These are phyloP conservation scores for Lophotis ruficrista DNA, from an alignment of 2,113 vertebrate species.

Conservation along the genomic window DNA sequence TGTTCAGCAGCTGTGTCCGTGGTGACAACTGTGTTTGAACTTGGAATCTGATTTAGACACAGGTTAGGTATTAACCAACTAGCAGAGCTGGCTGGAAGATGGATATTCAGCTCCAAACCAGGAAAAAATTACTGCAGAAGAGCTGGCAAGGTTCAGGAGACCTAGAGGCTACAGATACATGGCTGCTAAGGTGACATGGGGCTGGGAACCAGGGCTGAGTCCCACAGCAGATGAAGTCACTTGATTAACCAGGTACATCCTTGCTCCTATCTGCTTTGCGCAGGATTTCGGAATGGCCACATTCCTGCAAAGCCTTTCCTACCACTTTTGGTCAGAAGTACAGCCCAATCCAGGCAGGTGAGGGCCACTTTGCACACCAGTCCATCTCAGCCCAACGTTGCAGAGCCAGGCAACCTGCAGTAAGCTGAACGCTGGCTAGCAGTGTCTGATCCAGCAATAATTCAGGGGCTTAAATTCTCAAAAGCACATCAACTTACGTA, in stretches of 20 bases:
- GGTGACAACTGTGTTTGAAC: neutral
- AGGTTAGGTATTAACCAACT: neutral
- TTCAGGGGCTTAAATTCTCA: neutral
- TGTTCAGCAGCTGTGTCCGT: neutral
- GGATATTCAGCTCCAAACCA: neutral
- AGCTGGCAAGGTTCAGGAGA: neutral
- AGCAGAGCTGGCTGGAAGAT: neutral
- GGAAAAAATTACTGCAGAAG: neutral
- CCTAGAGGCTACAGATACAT: fast-evolving
- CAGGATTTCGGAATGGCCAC: neutral
- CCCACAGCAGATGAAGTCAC: neutral
- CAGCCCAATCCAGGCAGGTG: neutral
- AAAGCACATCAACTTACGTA: neutral
- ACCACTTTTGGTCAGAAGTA: neutral
- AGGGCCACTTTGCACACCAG: neutral
- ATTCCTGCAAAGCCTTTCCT: neutral
- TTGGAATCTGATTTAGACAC: neutral
- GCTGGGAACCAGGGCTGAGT: neutral
- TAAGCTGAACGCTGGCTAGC: neutral
- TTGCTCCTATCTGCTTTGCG: neutral
- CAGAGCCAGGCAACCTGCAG: neutral
- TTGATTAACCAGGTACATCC: neutral
- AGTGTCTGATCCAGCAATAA: neutral
- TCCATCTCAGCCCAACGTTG: neutral
- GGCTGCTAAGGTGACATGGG: neutral